Evolutionary conservation across 2,113 vertebrate genomes (phyloP).

Genomic region (Oophaga pumilio): DNA sequence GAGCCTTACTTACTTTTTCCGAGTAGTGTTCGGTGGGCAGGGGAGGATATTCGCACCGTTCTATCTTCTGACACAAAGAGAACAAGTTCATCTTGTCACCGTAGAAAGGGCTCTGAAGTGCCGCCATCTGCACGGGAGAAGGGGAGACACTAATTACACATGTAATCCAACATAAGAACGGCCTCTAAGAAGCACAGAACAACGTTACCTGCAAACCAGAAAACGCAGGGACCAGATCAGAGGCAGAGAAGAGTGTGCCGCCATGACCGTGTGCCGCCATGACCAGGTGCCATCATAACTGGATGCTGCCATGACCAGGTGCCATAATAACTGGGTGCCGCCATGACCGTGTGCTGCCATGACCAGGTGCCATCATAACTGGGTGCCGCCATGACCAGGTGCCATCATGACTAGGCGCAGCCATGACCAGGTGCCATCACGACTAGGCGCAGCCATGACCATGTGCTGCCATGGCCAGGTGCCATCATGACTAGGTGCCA

Average conservation of each 20-base stretch:
- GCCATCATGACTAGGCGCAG: too few species aligned
- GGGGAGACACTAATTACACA: background rate
- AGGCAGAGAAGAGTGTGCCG: background rate
- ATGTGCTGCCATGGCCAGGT: too few species aligned
- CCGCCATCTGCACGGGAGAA: slow-evolving; percentile 76
- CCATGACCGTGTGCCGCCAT: too few species aligned
- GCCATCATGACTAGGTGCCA: too few species aligned
- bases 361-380: too few species aligned
- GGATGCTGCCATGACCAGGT: too few species aligned
- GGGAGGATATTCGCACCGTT: slow-evolving; percentile 83
- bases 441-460: background rate
- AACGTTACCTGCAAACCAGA: background rate
- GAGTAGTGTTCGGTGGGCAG: slow-evolving; percentile 83
- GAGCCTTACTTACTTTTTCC: slow-evolving; percentile 73
- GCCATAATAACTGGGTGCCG: background rate
- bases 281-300: too few species aligned
- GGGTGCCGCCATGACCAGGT: background rate
- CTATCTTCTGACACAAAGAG: slow-evolving; percentile 86
- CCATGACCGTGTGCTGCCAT: background rate
- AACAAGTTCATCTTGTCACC: slow-evolving; percentile 87
- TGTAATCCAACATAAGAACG: background rate
- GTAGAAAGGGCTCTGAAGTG: slow-evolving; percentile 85
- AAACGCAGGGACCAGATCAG: background rate
- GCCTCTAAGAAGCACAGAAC: background rate
- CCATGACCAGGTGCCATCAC: too few species aligned